Percentiles rank a stretch among this genome's conserved stretches.
phyloP scores from a whole-genome alignment of 2,797 vertebrate species.

The Pangasius larnaudii region DNA sequence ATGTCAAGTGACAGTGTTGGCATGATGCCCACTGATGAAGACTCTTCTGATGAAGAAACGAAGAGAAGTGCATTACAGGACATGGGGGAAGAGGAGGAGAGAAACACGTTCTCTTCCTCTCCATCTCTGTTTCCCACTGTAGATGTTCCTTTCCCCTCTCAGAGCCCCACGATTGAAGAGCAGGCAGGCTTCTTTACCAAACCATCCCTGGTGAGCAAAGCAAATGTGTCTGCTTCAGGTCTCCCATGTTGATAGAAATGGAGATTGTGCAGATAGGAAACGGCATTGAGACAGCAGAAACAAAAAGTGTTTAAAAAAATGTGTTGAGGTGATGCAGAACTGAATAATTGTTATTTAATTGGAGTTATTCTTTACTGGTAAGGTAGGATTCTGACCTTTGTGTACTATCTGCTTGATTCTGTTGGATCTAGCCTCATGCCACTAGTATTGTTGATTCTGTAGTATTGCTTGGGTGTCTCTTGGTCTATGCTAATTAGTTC shows the following conservation, averaged over 20 bases:
- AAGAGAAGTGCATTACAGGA: slow-evolving; percentile 36
- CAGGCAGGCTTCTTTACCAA: slow-evolving; percentile 56
- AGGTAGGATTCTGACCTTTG: background rate
- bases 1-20: slow-evolving; percentile 64
- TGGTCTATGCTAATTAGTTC: background rate
- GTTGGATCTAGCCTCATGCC: background rate
- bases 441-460: background rate
- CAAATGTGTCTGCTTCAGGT: background rate
- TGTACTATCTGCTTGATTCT: background rate
- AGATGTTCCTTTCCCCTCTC: slow-evolving; percentile 22
- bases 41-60: slow-evolving; percentile 67
- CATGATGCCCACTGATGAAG: slow-evolving; percentile 57
- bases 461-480: background rate
- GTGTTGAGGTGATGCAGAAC: background rate
- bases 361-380: background rate
- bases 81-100: slow-evolving; percentile 35
- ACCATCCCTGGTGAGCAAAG: slow-evolving; percentile 63
- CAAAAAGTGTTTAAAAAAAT: too few species aligned
- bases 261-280: background rate
- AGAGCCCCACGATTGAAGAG: slow-evolving; percentile 12
- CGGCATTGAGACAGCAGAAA: background rate
- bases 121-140: background rate
- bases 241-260: background rate
- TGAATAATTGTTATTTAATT: background rate
- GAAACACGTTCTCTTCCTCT: slow-evolving; percentile 31